Base-by-base conservation (phyloP, 1,140 invertebrate genomes). In the Globodera ellingtonae region DNA sequence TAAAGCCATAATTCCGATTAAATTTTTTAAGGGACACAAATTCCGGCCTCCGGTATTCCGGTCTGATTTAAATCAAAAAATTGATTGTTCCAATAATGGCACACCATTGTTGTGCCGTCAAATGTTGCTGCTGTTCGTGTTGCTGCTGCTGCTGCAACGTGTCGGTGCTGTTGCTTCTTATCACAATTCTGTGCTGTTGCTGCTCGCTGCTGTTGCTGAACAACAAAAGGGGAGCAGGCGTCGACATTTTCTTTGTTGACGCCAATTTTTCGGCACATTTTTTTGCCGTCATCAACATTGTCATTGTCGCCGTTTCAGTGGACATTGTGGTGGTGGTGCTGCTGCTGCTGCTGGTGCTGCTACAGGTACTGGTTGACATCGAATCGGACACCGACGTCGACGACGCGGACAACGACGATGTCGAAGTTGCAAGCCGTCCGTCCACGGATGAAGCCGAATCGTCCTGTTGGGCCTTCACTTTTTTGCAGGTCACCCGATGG, bases 401-500 rank as follows among this genome's bases (percentile, higher is more conserved):
- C 35, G 35, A 35, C 35, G 35, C 35, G n/a, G n/a, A n/a, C 2
- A 2, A 35, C 35, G 35, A 35, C 35, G 35, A 35, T 35, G 35
- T 35, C 35, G 35, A 35, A 72, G 52, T 24, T 24, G 24, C 1
- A 24, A 69, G 9, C 9, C 35, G 10, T 21, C 21, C 52, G 70
- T 8, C 35, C 35, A 35, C 35, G 35, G 35, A 35, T 35, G 35
- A 35, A 35, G 35, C 35, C 35, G 35, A 6, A n/a, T 72, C 56
- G 46, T 74, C 62, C 72, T 46, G n/a, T 76, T 76, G 44, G 47
- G 24, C 24, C 21, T 72, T 72, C 13, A 35, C 47, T 7, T 21
- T 52, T 72, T 79, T 79, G 50, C 78, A 79, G 9, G 78, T 72
- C 18, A 52, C 67, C 74, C 67, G 15, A 18, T 79, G 78, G 15